phyloP scores from a whole-genome alignment of 2,888 invertebrate species.

The Epiblema foenella region DNA sequence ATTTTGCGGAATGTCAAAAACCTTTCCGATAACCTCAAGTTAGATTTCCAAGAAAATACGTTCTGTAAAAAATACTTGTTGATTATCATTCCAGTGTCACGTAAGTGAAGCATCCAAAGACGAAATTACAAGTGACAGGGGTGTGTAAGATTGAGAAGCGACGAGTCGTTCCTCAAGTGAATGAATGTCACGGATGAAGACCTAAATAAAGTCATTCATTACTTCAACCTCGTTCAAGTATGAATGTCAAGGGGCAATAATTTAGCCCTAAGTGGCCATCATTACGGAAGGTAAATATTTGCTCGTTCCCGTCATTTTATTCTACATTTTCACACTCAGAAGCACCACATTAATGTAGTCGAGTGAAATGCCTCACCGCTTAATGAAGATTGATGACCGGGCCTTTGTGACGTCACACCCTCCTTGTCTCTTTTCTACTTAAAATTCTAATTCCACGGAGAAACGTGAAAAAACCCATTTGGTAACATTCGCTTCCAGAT shows the following conservation, averaged over 20 bases:
- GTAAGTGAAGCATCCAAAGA: neutral
- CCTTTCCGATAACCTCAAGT: too few species aligned
- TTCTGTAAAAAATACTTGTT: too few species aligned
- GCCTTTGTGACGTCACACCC: slow-evolving; percentile 53
- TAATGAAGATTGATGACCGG: slow-evolving; percentile 64
- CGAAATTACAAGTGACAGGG: neutral
- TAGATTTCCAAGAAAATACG: too few species aligned
- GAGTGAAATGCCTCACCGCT: slow-evolving; percentile 53
- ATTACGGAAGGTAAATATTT: slow-evolving; percentile 42
- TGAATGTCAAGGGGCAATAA: slow-evolving; percentile 24
- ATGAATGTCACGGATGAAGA: neutral
- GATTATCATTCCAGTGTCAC: too few species aligned
- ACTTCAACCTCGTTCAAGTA: neutral
- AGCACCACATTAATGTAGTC: slow-evolving; percentile 49
- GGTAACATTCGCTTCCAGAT: slow-evolving; percentile 40
- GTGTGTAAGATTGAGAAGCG: neutral
- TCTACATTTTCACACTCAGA: slow-evolving; percentile 37
- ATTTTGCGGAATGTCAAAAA: too few species aligned
- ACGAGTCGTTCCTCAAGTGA: neutral
- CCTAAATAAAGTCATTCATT: slow-evolving; percentile 10
- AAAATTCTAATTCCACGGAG: slow-evolving; percentile 53
- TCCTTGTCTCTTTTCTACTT: slow-evolving; percentile 53
- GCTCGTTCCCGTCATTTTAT: slow-evolving; percentile 36
- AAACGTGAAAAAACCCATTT: slow-evolving; percentile 47
- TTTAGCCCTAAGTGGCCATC: slow-evolving; percentile 31